These are phyloP conservation scores for Sphyrna mokarran DNA, from an alignment of 2,113 vertebrate species.

Conservation along the genomic window DNA sequence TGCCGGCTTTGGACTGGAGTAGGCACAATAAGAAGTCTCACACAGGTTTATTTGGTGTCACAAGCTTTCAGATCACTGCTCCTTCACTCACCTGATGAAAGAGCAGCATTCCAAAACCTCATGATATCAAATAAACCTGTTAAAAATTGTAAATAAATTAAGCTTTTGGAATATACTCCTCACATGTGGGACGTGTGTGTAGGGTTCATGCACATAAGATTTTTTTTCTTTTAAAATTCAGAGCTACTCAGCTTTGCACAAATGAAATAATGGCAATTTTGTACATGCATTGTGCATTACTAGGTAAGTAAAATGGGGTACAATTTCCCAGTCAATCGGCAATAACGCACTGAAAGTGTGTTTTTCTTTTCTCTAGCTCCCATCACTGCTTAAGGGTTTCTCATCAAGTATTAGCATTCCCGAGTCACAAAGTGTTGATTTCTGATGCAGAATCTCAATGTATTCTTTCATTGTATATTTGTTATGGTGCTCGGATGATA, in stretches of 20 bases:
- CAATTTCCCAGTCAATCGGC: not conserved
- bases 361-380: not conserved
- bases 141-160: not conserved
- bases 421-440: not conserved
- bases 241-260: not conserved
- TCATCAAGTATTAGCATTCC: not conserved
- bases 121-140: no score
- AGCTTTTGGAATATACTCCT: not conserved
- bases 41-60: no score
- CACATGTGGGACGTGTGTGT: not conserved
- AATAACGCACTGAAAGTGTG: constrained; percentile 11
- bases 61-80: no score
- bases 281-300: not conserved
- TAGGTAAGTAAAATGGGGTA: not conserved
- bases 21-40: no score
- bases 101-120: not conserved
- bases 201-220: no score
- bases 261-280: constrained; percentile 10
- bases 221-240: not conserved
- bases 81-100: no score
- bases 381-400: constrained; percentile 17
- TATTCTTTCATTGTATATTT: not conserved
- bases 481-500: constrained; percentile 15
- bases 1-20: no score
- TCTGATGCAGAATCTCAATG: not conserved